phyloP scores from a whole-genome alignment of 2,797 vertebrate species.

The Halcyon leucocephala region DNA sequence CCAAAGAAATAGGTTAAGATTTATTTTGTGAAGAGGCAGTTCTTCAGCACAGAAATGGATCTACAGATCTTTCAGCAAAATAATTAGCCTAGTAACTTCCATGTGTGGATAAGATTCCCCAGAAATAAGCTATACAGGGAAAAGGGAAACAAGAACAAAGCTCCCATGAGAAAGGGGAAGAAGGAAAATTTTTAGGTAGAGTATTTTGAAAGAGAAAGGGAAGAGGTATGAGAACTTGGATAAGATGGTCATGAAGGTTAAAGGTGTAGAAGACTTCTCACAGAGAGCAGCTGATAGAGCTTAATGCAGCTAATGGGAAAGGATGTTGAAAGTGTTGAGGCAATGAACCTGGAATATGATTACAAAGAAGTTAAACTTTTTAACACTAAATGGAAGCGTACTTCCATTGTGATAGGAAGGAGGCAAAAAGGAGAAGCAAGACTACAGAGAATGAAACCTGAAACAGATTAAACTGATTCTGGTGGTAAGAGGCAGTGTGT shows the following conservation, averaged over 20 bases:
- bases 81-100: neutral
- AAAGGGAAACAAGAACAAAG: neutral
- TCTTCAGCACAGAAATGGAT: neutral
- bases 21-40: neutral
- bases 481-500: neutral
- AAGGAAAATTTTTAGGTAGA: neutral
- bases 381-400: neutral
- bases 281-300: neutral
- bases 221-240: neutral
- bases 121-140: neutral
- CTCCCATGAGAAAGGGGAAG: neutral
- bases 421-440: neutral
- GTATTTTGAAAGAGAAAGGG: neutral
- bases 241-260: neutral
- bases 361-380: neutral
- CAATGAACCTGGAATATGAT: neutral
- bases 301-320: neutral
- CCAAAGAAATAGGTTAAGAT: neutral
- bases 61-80: neutral
- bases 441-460: neutral
- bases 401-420: neutral
- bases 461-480: neutral
- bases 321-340: neutral
- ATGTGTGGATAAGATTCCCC: neutral
- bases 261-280: neutral